Evolutionary conservation across 2,888 invertebrate species (phyloP).

Genomic region (Galerucella calmariensis): DNA sequence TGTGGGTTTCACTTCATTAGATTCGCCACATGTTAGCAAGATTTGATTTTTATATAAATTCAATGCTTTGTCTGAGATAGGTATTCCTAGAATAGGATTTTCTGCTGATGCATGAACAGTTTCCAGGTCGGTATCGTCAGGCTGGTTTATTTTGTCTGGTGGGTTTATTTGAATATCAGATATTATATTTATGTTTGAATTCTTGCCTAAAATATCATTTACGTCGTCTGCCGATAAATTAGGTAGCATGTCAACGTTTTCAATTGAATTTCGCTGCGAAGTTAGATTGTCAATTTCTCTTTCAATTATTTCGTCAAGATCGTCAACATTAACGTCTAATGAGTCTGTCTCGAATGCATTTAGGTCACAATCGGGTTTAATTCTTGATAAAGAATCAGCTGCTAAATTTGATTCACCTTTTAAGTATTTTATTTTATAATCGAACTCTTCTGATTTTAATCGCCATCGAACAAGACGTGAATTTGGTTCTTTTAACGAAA

Average conservation of each 20-base stretch:
- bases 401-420: too few relatives aligned
- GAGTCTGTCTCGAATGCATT: too few relatives aligned
- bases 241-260: background rate
- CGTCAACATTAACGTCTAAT: background rate
- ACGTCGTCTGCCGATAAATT: background rate
- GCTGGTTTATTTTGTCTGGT: background rate
- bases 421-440: too few relatives aligned
- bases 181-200: background rate
- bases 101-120: background rate
- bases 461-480: too few relatives aligned
- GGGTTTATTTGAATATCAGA: background rate
- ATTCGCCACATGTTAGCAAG: too few relatives aligned
- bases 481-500: too few relatives aligned
- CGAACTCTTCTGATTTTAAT: too few relatives aligned
- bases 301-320: background rate
- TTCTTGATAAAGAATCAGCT: too few relatives aligned
- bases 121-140: background rate
- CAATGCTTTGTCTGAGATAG: background rate
- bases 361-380: too few relatives aligned
- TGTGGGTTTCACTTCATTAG: too few relatives aligned
- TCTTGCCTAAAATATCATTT: background rate
- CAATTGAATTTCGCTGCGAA: background rate
- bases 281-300: background rate
- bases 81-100: background rate
- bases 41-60: background rate